Evolutionary conservation across 1,140 invertebrate species (phyloP), one percentile per base, ranked within the genome.

Genomic region (Trachymyrmex septentrionalis): DNA sequence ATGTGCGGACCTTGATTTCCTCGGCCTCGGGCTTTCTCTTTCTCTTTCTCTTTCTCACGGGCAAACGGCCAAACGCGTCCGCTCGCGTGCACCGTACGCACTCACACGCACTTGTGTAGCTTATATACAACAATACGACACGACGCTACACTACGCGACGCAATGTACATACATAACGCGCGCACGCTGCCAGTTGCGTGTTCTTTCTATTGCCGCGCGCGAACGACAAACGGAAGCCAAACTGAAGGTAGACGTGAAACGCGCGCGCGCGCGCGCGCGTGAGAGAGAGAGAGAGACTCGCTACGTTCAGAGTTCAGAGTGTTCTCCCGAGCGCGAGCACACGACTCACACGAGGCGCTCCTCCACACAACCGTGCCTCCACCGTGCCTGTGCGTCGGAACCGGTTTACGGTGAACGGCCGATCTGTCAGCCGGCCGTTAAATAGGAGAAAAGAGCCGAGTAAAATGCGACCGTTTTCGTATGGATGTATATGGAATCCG

Each of bases 291-390:
- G 5, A 34, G 6, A 48, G 80, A 85, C 73, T 90, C 92, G 87
- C 91, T 88, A 86, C 89, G 87, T 91, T 91, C 53, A 90, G 85
- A 88, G 7, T 38, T 38, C 34, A 34, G 34, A 38, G 64, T 86
- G 91, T 91, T 92, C 86, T 91, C 85, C 90, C 88, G 89, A 57
- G 6, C 30, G 30, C 48, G 48, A 48, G 48, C 48, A 21, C 57
- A 44, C 38, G 38, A 44, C 30, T 34, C 30, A 34, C 77, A 80
- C 84, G 81, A 90, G 84, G 66, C 75, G 78, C 9, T 44, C 38
- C 38, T 55, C 66, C 38, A 6, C 38, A 44, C 38, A 44, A 30
- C 14, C 16, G n/a, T 71, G 53, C 38, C 59, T 61, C n/a, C 53
- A 67, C 76, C 66, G 77, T 30, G 71, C 81, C 73, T 21, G 21